Conservation (phyloP, 2,113 vertebrate genomes). For the Ictalurus furcatus region DNA sequence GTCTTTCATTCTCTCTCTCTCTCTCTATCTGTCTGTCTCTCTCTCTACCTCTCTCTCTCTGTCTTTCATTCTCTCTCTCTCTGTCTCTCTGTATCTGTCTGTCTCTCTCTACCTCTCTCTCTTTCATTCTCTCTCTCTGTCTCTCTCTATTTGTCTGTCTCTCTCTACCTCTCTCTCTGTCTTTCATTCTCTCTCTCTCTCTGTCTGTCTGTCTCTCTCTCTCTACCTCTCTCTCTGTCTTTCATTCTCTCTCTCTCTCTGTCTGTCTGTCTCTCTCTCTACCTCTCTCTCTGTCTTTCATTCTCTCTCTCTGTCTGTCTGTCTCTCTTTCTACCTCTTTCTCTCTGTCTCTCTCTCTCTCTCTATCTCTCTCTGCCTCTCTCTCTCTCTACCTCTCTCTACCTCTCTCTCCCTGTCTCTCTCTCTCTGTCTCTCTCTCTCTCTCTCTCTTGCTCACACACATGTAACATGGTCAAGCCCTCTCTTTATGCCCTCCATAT, state of each 20-base stretch:
- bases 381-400: not conserved
- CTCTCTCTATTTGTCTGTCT: not conserved
- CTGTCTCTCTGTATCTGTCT: not conserved
- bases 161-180: not conserved
- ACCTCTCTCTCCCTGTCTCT: not conserved
- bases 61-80: not conserved
- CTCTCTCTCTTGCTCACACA: not conserved
- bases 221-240: not conserved
- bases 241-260: not conserved
- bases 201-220: not conserved
- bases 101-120: not conserved
- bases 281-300: not conserved
- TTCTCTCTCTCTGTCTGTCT: not conserved
- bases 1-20: not conserved
- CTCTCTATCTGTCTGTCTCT: not conserved
- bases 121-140: not conserved
- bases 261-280: not conserved
- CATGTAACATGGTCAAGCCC: conserved; percentile 30
- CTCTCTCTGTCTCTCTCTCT: not conserved
- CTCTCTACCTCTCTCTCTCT: conserved; percentile 3
- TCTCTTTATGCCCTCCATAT: conserved; percentile 35
- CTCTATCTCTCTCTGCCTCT: not conserved
- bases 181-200: not conserved
- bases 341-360: not conserved
- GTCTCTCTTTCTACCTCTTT: not conserved